phyloP scores from a whole-genome alignment of 2,797 vertebrate species.

The Bradypodion pumilum region DNA sequence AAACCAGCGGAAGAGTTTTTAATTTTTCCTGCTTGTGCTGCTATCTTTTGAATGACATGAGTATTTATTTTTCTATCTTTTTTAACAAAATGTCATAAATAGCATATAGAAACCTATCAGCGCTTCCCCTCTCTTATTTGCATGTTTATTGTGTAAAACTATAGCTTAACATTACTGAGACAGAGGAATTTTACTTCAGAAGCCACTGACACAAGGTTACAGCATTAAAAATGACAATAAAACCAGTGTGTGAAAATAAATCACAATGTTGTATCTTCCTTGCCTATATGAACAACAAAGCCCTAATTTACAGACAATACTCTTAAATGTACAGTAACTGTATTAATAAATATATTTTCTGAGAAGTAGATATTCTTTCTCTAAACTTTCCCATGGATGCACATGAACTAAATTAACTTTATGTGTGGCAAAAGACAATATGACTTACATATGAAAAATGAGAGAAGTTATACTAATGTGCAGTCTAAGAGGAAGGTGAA shows the following conservation, averaged over 20 bases:
- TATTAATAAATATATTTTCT: background rate
- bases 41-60: background rate
- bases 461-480: background rate
- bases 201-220: background rate
- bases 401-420: background rate
- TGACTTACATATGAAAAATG: background rate
- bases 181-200: background rate
- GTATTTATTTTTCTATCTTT: background rate
- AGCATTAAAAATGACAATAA: background rate
- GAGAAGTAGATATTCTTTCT: background rate
- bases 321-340: background rate
- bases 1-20: background rate
- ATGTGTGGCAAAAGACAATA: background rate
- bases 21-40: background rate
- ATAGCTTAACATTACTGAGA: background rate
- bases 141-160: background rate
- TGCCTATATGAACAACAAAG: background rate
- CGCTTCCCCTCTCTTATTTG: background rate
- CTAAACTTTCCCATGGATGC: background rate
- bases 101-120: background rate
- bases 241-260: background rate
- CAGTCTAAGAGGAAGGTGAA: background rate
- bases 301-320: background rate
- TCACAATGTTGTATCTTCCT: background rate
- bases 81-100: background rate